Evolutionary conservation across 2,888 invertebrate species (phyloP).

Genomic region (Caenorhabditis zanzibari): DNA sequence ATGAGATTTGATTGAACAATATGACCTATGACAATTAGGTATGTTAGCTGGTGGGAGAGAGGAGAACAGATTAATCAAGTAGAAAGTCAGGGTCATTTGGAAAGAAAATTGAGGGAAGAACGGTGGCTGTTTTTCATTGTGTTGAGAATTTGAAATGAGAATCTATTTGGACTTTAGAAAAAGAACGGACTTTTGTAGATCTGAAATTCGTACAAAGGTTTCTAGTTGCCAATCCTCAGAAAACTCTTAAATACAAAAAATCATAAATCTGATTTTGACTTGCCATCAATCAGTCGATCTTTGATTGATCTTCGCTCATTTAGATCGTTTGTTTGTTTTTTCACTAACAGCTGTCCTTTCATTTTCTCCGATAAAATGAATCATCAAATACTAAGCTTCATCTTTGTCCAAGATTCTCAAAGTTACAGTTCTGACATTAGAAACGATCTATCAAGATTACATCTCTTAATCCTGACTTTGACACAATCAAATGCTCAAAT

Average conservation of each 20-base stretch:
- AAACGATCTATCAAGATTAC: slow-evolving; percentile 3
- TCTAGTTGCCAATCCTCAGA: no score
- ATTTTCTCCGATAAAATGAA: background rate
- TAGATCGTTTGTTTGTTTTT: slow-evolving; percentile 27
- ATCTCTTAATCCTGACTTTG: slow-evolving; percentile 17
- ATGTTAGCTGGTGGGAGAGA: background rate
- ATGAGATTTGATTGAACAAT: background rate
- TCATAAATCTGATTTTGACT: background rate
- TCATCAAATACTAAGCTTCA: background rate
- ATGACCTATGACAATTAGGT: slow-evolving; percentile 2
- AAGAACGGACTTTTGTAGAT: no score
- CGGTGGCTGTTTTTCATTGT: background rate
- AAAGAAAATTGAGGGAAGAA: background rate
- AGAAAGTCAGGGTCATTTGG: slow-evolving; percentile 31
- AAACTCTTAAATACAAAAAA: no score
- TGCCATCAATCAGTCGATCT: background rate
- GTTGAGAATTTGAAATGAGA: background rate
- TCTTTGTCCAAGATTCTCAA: background rate
- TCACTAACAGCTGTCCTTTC: slow-evolving; percentile 3
- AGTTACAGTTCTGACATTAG: background rate
- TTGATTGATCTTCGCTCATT: slow-evolving; percentile 8
- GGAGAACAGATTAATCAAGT: slow-evolving; percentile 1
- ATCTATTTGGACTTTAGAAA: no score
- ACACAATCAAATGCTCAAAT: background rate
- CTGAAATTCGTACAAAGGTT: no score